Base-by-base conservation (phyloP, 2,888 invertebrate genomes). In the Philaethria dido region DNA sequence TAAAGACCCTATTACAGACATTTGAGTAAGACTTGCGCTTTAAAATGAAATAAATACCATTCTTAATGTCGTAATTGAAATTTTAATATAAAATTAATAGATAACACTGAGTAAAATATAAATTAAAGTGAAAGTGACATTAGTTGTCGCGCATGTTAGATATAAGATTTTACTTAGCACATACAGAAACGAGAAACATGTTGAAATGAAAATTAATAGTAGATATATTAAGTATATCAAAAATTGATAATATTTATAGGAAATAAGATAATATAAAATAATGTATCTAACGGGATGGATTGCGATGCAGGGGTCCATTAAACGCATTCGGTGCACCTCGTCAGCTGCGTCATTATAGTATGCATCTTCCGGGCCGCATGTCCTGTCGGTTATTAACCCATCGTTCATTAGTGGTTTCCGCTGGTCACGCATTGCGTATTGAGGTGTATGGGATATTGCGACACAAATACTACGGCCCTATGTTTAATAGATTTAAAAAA, bases 331-430 rank as follows among this genome's bases (percentile, higher is more conserved):
- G 65, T 65, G 59, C 65, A 65, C 39, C 47, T 60, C 65, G 66
- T 66, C 62, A 45, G 60, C 47, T 52, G 47, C 57, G 42, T 80
- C 80, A 83, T 83, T 83, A 78, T 82, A 80, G 82, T 83, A 82
- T 78, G 79, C 79, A 80, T 81, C 83, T 83, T 80, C 80, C 78
- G 78, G 78, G 77, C 77, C 75, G 73, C 76, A 67, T 69, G 84
- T 78, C 85, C 70, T 72, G 84, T 76, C 84, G 85, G 90, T 87
- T 88, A 84, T 88, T 89, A 90, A 87, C 85, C 86, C 78, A 74
- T 77, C 78, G 80, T 73, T 84, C 85, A 89, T 89, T 87, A 86
- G 73, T 74, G 77, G 78, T 83, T 84, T 91, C 89, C 91, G 87
- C 82, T 77, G 81, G 87, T 83, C 84, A 87, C 85, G 85, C 82